Evolutionary conservation across 2,113 vertebrate species (phyloP).

Genomic region (Elephantulus edwardii): DNA sequence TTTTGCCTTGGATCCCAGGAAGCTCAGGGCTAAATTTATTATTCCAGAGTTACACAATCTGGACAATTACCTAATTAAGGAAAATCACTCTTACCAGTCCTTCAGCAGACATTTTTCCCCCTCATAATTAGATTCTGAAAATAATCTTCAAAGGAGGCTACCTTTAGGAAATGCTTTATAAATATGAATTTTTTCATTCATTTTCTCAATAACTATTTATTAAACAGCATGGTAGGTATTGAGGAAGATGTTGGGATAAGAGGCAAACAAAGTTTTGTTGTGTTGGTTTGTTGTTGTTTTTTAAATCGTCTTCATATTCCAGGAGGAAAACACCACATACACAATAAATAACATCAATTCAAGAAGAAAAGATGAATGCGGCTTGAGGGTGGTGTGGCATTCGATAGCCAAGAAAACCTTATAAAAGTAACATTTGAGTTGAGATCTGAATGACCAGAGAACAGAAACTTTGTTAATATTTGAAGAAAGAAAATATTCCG

Average conservation of each 20-base stretch:
- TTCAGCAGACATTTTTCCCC: constrained; percentile 21
- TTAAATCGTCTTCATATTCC: neutral
- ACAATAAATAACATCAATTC: neutral
- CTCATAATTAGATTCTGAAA: constrained; percentile 61
- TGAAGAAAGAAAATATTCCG: neutral
- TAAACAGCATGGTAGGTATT: neutral
- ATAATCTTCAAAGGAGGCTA: constrained; percentile 42
- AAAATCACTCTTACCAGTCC: constrained; percentile 21
- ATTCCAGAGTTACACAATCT: constrained; percentile 54
- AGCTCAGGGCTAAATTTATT: constrained; percentile 72
- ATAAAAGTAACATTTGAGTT: neutral
- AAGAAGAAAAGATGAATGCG: neutral
- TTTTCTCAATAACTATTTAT: neutral
- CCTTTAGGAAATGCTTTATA: neutral
- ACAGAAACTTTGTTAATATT: neutral
- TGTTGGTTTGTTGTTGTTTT: too few species aligned
- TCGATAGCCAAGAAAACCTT: neutral
- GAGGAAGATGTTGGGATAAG: neutral
- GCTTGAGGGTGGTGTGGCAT: neutral
- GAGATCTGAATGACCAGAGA: neutral
- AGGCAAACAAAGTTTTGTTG: neutral
- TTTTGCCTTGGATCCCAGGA: constrained; percentile 73
- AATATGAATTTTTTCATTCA: constrained; percentile 31
- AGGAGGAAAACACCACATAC: neutral
- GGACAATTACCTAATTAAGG: constrained; percentile 65